Evolutionary conservation across 2,113 vertebrate species (phyloP).

Genomic region (Eudyptes chrysolophus): DNA sequence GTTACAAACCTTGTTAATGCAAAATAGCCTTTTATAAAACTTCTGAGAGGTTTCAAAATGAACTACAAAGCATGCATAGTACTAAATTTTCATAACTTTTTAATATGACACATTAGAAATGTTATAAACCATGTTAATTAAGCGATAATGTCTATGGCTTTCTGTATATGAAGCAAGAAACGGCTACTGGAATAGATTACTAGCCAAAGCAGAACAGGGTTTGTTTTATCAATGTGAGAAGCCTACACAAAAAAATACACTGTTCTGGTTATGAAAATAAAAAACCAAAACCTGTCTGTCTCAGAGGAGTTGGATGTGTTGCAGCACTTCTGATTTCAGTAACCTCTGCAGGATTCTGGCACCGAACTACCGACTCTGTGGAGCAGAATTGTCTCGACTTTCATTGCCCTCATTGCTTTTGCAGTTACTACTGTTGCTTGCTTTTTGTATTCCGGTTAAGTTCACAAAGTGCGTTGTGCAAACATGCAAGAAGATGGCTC

Average conservation of each 20-base stretch:
- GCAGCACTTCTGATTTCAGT: not conserved
- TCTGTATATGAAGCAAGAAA: conserved; percentile 71
- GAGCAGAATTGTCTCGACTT: not conserved
- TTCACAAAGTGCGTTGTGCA: not conserved
- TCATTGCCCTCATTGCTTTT: not conserved
- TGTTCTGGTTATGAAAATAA: not conserved
- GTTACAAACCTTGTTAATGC: conserved; percentile 65
- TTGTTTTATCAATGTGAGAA: conserved; percentile 59
- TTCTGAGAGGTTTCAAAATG: conserved; percentile 66
- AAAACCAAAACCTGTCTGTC: not conserved
- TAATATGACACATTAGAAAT: conserved; percentile 70
- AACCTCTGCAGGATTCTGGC: not conserved
- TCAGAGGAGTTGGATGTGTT: not conserved
- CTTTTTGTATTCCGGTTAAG: not conserved
- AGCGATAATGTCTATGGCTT: conserved; percentile 72
- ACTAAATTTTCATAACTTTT: conserved; percentile 79
- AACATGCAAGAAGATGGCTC: not conserved
- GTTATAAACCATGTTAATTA: conserved; percentile 79
- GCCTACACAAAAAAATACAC: not conserved
- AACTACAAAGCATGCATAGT: conserved; percentile 58
- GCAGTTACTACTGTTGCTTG: not conserved
- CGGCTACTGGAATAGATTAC: conserved; percentile 65
- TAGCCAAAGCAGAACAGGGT: conserved; percentile 60
- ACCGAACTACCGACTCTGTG: not conserved
- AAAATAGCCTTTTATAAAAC: conserved; percentile 69